Evolutionary conservation across 2,113 vertebrate genomes (phyloP).

Genomic region (Oreochromis tanganicae): DNA sequence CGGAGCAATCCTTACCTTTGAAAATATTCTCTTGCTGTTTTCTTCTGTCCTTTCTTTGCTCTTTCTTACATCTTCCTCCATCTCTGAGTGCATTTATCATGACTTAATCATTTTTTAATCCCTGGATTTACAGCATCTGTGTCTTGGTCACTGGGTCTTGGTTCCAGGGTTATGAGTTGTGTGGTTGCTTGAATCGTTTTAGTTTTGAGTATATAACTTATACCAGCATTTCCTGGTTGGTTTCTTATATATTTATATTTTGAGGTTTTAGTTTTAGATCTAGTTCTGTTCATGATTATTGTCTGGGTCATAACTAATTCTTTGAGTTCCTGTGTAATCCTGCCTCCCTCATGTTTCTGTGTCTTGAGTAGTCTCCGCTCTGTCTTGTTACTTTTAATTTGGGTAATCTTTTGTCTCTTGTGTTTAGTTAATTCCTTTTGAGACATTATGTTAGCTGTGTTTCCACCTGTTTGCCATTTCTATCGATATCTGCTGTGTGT

Average conservation of each 20-base stretch:
- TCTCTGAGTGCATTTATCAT: background rate
- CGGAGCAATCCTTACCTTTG: background rate
- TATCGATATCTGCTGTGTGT: background rate
- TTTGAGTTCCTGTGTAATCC: background rate
- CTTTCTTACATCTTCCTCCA: background rate
- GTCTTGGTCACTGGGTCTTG: background rate
- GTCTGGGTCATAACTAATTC: background rate
- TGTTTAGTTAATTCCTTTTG: background rate
- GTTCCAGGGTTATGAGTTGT: background rate
- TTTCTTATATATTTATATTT: background rate
- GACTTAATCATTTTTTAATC: too few relatives aligned
- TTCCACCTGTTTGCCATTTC: rapidly evolving
- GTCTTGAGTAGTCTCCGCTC: background rate
- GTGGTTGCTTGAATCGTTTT: background rate
- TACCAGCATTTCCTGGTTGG: background rate
- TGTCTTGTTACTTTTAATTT: background rate
- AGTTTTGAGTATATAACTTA: background rate
- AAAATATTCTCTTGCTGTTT: background rate
- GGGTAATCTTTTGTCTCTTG: background rate
- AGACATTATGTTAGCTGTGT: background rate
- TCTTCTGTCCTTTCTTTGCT: background rate
- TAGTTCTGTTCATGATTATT: background rate
- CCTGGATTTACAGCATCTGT: background rate
- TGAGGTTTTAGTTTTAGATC: background rate
- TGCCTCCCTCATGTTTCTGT: background rate